phyloP scores from a whole-genome alignment of 2,113 vertebrate genomes.

The Glaucidium brasilianum region DNA sequence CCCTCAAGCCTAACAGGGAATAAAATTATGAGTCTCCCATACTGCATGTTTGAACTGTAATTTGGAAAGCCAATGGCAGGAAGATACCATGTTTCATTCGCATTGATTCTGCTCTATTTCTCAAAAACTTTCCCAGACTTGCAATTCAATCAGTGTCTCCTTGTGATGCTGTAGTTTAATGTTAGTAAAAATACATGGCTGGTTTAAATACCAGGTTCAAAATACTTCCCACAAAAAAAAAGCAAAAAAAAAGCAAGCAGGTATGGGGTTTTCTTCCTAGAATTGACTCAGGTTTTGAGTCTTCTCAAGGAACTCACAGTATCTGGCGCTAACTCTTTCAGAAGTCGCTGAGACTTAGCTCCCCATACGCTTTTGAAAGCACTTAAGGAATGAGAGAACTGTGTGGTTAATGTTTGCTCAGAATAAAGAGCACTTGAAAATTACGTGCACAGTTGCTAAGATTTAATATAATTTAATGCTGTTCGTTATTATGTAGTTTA shows the following conservation, averaged over 20 bases:
- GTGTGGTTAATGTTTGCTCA: not conserved
- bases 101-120: not conserved
- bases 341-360: not conserved
- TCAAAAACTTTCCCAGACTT: not conserved
- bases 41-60: not conserved
- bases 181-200: not conserved
- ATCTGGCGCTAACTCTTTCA: not conserved
- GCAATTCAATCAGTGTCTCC: not conserved
- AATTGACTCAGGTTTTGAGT: not conserved
- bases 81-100: not conserved
- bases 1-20: not conserved
- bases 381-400: not conserved
- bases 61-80: not conserved
- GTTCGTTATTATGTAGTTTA: not conserved
- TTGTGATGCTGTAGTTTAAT: not conserved
- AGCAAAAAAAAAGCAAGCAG: not conserved
- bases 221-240: not conserved
- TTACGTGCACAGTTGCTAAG: not conserved
- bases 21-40: not conserved
- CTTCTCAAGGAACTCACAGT: not conserved
- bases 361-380: not conserved
- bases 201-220: not conserved
- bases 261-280: not conserved
- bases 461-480: not conserved
- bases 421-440: not conserved